Evolutionary conservation across 2,113 vertebrate genomes (phyloP), one percentile per base, ranked within the genome.

Genomic region (Anhinga rufa): DNA sequence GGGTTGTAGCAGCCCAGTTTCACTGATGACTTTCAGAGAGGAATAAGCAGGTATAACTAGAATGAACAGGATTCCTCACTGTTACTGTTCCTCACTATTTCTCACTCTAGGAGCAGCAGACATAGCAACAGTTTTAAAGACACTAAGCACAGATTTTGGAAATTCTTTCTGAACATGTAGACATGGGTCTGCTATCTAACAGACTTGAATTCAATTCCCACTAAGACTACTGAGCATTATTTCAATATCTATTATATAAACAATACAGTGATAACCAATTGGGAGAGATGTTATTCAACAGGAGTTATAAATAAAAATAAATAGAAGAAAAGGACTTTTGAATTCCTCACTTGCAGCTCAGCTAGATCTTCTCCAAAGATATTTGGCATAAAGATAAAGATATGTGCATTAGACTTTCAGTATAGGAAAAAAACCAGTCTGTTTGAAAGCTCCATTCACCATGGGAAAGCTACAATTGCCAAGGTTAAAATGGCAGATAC

Each of bases 401-500:
- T 60, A 61, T 0, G 1, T 2, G 3, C 29, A 32, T 85, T 72
- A 54, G 36, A 69, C 19, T 54, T 77, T 28, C 36, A 82, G 8
- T 29, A 38, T 0, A 44, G 40, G 72, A 19, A 44, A 77, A 58
- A 78, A 86, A 14, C 54, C 0, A 88, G 54, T 21, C 29, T 79
- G 20, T 77, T 48, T 70, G 58, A 77, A 81, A 89, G 42, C 32
- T 70, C 58, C 17, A 38, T 54, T 88, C 87, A 65, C 84, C 89
- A 74, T 78, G 91, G 82, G 86, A 97, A 97, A 93, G 38, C 46
- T 77, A 2, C 70, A 79, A 82, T n/a, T 66, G 54, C 88, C 68
- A 90, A 92, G 91, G 92, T 95, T 91, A 92, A 97, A 92, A 90
- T 87, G 91, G 94, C 75, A 97, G 94, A 92, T 91, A 90, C 92